These are phyloP conservation scores for Phalacrocorax pelagicus DNA, from an alignment of 2,113 vertebrate species.

Conservation along the genomic window DNA sequence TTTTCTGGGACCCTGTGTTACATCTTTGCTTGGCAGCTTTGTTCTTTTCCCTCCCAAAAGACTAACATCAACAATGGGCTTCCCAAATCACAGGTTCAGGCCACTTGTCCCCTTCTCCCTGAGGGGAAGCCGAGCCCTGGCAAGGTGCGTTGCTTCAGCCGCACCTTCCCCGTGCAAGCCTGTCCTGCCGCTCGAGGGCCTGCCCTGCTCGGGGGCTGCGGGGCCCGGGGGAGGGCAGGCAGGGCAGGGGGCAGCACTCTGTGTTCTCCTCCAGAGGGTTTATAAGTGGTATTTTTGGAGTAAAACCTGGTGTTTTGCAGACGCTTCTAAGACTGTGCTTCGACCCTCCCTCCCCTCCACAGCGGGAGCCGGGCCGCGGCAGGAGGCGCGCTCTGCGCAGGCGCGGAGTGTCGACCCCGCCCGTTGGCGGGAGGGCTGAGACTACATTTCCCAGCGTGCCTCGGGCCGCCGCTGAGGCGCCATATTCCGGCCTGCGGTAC, in stretches of 20 bases:
- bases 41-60: not conserved
- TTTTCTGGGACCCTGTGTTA: not conserved
- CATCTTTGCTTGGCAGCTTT: not conserved
- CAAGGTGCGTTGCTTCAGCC: not conserved
- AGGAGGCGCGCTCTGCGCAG: not conserved
- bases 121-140: not conserved
- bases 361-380: too few relatives aligned
- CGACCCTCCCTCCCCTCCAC: too few relatives aligned
- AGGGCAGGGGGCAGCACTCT: too few relatives aligned
- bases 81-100: not conserved
- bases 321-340: fast-evolving
- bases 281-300: not conserved
- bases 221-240: too few relatives aligned
- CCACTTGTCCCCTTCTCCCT: not conserved
- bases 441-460: conserved; percentile 55
- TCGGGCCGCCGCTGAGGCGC: not conserved
- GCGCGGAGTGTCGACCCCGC: not conserved
- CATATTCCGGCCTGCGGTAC: not conserved
- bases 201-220: too few relatives aligned
- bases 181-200: not conserved
- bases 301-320: not conserved
- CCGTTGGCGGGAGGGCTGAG: fast-evolving
- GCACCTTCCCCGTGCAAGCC: not conserved
- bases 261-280: not conserved
- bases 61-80: not conserved